A percentile compares a stretch with the other conserved stretches of the same genome.
phyloP scores from a whole-genome alignment of 2,888 invertebrate species.

The Tachina grossa region DNA sequence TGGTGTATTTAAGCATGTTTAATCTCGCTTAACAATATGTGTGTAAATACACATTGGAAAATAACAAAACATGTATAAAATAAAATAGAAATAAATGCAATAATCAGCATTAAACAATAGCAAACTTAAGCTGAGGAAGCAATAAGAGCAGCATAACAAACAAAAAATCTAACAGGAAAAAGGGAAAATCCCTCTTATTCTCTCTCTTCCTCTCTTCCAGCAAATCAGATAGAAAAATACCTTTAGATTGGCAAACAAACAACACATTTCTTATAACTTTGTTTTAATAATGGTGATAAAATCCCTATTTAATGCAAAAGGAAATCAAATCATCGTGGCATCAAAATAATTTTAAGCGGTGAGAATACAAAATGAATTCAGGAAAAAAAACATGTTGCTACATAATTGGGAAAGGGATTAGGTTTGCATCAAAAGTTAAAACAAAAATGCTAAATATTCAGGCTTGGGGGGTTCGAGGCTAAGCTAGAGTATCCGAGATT shows the following conservation, averaged over 20 bases:
- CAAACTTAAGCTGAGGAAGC: not conserved
- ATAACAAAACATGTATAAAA: not conserved
- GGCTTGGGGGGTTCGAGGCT: not conserved
- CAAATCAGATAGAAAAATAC: not conserved
- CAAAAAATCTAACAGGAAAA: not conserved
- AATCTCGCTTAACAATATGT: constrained; percentile 57
- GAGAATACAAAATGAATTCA: not conserved
- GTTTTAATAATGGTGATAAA: not conserved
- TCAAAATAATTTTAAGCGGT: not conserved
- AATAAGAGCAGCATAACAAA: not conserved
- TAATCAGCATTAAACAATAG: not conserved
- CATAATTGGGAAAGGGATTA: not conserved
- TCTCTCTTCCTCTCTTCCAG: too few relatives aligned
- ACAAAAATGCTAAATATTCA: constrained; percentile 21
- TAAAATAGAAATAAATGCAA: not conserved
- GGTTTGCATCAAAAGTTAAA: not conserved
- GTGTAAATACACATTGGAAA: constrained; percentile 5
- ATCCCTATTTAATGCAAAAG: not conserved
- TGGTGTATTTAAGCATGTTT: constrained; percentile 52
- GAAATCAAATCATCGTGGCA: not conserved
- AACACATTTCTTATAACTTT: constrained; percentile 4
- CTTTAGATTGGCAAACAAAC: not conserved
- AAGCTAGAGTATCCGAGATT: not conserved
- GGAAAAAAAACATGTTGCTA: not conserved
- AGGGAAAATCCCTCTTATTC: not conserved